Evolutionary conservation across 2,797 vertebrate species (phyloP).

Genomic region (Cuniculus paca): DNA sequence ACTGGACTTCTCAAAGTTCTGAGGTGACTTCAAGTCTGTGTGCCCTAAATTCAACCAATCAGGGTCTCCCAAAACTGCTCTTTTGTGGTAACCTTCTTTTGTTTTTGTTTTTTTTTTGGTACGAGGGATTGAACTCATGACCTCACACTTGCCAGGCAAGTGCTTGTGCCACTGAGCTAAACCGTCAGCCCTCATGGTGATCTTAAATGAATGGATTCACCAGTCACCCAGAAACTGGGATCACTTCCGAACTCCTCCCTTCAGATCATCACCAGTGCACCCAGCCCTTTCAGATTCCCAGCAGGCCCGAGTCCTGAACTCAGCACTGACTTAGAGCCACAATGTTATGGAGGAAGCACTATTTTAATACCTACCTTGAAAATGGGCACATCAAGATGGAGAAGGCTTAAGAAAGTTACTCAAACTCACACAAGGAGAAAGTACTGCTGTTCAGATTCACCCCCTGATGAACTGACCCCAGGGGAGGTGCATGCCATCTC

Average conservation of each 20-base stretch:
- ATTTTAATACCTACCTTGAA: background rate
- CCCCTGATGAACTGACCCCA: too few species aligned
- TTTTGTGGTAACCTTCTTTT: background rate
- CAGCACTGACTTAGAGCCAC: background rate
- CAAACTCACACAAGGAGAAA: background rate
- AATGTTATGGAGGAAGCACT: background rate
- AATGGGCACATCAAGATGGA: background rate
- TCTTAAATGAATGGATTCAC: background rate
- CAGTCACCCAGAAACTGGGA: background rate
- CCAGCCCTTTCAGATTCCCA: background rate
- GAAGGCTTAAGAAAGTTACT: background rate
- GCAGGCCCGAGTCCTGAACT: background rate
- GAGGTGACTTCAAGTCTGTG: background rate
- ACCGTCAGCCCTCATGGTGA: too few species aligned
- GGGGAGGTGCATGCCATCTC: fast-evolving
- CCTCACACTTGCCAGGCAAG: too few species aligned
- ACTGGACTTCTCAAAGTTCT: background rate
- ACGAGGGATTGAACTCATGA: too few species aligned
- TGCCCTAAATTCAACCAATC: background rate
- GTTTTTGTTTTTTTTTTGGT: too few species aligned
- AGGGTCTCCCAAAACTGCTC: background rate
- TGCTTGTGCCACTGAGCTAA: too few species aligned
- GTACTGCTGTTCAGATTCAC: background rate
- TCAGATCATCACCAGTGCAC: too few species aligned
- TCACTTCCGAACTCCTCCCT: background rate